Base-by-base conservation (phyloP, 2,888 invertebrate genomes). In the Congeria kusceri region DNA sequence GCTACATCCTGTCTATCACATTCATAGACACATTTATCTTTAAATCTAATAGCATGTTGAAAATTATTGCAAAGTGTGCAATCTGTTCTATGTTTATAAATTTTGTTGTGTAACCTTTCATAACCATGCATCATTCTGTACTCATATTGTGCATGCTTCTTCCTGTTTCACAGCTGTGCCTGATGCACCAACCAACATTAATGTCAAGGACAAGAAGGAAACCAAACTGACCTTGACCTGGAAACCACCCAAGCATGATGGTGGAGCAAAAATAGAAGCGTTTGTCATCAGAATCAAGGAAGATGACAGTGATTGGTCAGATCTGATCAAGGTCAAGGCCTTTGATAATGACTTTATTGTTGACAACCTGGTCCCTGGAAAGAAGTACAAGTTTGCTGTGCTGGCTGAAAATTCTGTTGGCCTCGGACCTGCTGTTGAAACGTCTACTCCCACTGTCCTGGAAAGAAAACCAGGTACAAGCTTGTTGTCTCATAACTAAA, bases 321-420 rank as follows among this genome's bases (percentile, higher is more conserved):
- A 97, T 74, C 97, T 98, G 83, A 96, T 97, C 92, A 96, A 97
- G 90, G 98, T 98, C 96, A 98, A 98, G 93, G 80, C 88, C 46
- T 86, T 88, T 75, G 88, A 90, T 63, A 89, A 85, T 61, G 84
- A 88, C 28, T 86, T 87, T 74, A 89, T 89, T 25, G 91, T 90
- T 15, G 89, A 87, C 39, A 88, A 91, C 70, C 83, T 93, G 67
- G 82, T 80, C 20, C 88, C 90, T 44, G 90, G 87, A n/a, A 88
- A 89, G 63, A 83, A 82, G 46, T 93, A 93, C 77, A 79, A 88
- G 68, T 93, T 93, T 88, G 77, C 91, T 39, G 91, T 93, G 11
- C 83, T 87, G 61, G 93, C 94, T 27, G 92, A 92, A 80, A 94
- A 94, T 85, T 87, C 83, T 58, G 85, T 87, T 27, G 91, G 91